These are phyloP conservation scores for Heliconius hortense DNA, from an alignment of 2,888 invertebrate genomes.

Conservation along the genomic window DNA sequence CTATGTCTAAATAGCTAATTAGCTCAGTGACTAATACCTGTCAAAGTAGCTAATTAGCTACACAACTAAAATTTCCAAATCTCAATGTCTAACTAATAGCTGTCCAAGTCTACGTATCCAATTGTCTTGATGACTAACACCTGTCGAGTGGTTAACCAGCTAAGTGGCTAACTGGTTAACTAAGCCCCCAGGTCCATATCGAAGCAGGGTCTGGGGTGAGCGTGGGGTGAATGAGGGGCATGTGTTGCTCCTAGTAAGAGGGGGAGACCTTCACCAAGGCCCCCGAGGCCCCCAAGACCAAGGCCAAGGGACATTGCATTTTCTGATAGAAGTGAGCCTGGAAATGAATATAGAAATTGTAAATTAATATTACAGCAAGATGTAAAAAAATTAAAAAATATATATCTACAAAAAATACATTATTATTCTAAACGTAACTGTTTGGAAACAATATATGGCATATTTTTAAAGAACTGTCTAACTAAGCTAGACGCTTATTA, in stretches of 20 bases:
- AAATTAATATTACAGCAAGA: not conserved
- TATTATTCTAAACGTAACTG: not conserved
- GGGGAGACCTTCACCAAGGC: conserved; percentile 59
- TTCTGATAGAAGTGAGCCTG: conserved; percentile 56
- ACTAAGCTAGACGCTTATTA: not conserved
- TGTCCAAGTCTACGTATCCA: no score
- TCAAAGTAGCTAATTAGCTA: not conserved
- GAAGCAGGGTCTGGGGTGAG: conserved; percentile 69
- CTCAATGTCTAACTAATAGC: not conserved
- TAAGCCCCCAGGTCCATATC: conserved; percentile 74
- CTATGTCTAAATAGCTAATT: conserved; percentile 1
- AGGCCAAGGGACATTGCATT: conserved; percentile 51
- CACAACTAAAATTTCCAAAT: not conserved
- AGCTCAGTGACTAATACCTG: not conserved
- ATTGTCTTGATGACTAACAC: not conserved
- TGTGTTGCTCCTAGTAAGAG: conserved; percentile 69
- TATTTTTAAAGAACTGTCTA: not conserved
- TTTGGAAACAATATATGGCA: no score
- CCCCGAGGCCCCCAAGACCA: conserved; percentile 41
- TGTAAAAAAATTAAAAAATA: not conserved
- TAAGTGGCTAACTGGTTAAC: not conserved
- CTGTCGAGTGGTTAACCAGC: not conserved
- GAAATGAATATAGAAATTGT: conserved; percentile 3
- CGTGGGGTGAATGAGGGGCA: conserved; percentile 73
- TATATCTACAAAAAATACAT: not conserved